Evolutionary conservation across 2,797 vertebrate species (phyloP).

Genomic region (Glossophaga mutica): DNA sequence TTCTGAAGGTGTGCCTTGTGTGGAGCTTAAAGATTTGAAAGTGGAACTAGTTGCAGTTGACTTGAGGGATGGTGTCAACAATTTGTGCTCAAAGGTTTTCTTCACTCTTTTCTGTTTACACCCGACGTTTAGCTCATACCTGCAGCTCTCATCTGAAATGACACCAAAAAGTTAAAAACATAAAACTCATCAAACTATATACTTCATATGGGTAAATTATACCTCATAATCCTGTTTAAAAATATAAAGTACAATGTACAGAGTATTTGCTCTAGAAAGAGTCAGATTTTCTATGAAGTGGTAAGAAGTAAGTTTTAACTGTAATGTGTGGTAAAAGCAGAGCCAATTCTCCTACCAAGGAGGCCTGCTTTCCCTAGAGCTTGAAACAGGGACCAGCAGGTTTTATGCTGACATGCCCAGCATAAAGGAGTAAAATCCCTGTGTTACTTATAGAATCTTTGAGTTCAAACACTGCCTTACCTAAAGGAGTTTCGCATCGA

Average conservation of each 20-base stretch:
- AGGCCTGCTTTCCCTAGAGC: not conserved
- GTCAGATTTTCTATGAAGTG: not conserved
- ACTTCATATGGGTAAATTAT: not conserved
- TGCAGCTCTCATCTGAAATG: conserved; percentile 86
- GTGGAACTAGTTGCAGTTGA: conserved; percentile 79
- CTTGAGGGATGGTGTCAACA: conserved; percentile 69
- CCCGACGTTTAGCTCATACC: conserved; percentile 67
- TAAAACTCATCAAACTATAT: not conserved
- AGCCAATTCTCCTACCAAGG: not conserved
- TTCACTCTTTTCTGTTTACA: conserved; percentile 68
- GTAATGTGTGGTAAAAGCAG: not conserved
- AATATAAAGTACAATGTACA: not conserved
- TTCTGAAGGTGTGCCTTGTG: conserved; percentile 13
- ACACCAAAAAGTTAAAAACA: conserved; percentile 43
- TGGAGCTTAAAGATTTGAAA: conserved; percentile 73
- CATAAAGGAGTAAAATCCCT: not conserved
- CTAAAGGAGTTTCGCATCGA: not conserved
- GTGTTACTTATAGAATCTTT: not conserved
- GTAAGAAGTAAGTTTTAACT: not conserved
- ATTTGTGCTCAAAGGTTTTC: conserved; percentile 65
- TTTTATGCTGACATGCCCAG: not conserved
- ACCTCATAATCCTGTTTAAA: not conserved
- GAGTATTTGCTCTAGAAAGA: not conserved
- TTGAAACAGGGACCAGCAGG: not conserved
- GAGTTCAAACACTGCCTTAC: not conserved